Evolutionary conservation across 2,888 invertebrate genomes (phyloP), one percentile per base, ranked within the genome.

Genomic region (Polyploca ridens): DNA sequence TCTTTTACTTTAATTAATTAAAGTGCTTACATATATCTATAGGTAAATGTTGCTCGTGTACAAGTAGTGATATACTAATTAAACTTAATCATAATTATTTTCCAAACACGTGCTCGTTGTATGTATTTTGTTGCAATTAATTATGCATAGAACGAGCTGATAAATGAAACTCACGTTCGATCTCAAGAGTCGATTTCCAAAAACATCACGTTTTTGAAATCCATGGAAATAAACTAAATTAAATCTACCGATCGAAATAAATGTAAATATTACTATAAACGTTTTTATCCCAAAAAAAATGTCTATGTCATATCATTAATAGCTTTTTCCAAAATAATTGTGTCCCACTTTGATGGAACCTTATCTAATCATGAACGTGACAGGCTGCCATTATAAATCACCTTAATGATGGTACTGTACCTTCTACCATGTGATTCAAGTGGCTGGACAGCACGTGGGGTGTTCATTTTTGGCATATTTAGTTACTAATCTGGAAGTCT

Each of bases 401-500:
- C 54, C 19, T 10, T 19, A 19, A 19, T 54, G 46, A 54, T 54
- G 19, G n/a, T 49, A 54, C 10, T 3, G 10, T 54, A 54, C 19
- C 16, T 10, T 19, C 16, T 7, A 19, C 16, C 54, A 54, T 54
- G 54, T 54, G 19, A 54, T 46, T 41, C n/a, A n/a, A n/a, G 44
- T 16, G 49, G 16, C 49, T 49, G n/a, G 63, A 65, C 41, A 65
- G 69, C 75, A 73, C 74, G 70, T 75, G 73, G 65, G n/a, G 44
- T 11, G n/a, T 64, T 65, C 49, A 58, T 58, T 16, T 60, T 33
- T 33, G 59, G 66, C 27, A 66, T 70, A 67, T 66, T 69, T 64
- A 64, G 58, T 73, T 71, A 65, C 62, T 75, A 70, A 71, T 61
- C 73, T 90, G 90, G 90, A 84, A 70, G 70, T 64, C 41, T 75